Percentiles rank a stretch among this genome's conserved stretches.
phyloP scores from a whole-genome alignment of 53 echinoderm and acorn worm genomes.

The Antedon mediterranea region DNA sequence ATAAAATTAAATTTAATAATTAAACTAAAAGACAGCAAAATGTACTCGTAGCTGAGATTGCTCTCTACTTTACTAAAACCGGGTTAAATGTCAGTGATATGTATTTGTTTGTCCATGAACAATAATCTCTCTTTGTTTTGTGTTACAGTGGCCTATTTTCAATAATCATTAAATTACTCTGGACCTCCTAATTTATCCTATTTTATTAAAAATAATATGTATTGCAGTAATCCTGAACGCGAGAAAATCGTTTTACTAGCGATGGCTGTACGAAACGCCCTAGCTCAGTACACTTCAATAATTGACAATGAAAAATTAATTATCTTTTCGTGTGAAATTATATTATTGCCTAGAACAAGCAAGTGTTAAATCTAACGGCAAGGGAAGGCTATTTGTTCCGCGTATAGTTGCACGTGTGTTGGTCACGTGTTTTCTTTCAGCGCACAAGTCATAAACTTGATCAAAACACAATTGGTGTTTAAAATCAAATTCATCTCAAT shows the following conservation, averaged over 20 bases:
- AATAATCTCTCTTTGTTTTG: neutral
- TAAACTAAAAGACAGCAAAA: too few relatives aligned
- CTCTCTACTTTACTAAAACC: neutral
- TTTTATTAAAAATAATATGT: neutral
- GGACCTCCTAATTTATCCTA: neutral
- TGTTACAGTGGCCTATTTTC: neutral
- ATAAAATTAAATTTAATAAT: too few relatives aligned
- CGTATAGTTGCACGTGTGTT: neutral
- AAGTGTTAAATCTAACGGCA: neutral
- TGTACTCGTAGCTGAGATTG: too few relatives aligned
- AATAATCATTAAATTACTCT: neutral
- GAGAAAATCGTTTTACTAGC: neutral
- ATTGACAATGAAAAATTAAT: conserved; percentile 1
- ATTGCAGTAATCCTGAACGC: neutral
- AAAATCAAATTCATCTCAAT: neutral
- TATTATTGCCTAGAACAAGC: neutral
- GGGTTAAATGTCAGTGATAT: neutral
- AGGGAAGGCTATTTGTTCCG: neutral
- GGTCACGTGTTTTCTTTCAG: neutral
- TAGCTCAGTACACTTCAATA: neutral
- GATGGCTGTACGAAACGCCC: neutral
- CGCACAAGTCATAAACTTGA: neutral
- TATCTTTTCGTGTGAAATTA: neutral
- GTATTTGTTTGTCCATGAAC: neutral
- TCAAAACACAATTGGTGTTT: neutral